Evolutionary conservation across 1,140 invertebrate genomes (phyloP).

Genomic region (Protaetia brevitarsis): DNA sequence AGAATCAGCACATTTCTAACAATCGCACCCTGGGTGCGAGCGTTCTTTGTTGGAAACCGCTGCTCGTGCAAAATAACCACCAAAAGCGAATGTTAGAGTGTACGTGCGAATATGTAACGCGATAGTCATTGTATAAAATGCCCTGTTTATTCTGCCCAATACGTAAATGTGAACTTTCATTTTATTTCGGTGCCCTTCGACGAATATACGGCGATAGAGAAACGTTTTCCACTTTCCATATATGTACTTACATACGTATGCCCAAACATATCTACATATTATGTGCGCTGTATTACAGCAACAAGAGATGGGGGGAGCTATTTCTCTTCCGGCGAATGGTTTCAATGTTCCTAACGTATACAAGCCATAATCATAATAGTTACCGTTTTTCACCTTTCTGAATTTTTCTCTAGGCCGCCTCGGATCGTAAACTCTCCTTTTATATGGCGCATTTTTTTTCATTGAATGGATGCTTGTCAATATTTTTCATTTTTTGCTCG

Average conservation of each 20-base stretch:
- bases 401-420: background rate
- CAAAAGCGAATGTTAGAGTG: background rate
- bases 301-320: background rate
- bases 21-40: background rate
- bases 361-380: constrained; percentile 12
- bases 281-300: too few relatives aligned
- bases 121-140: background rate
- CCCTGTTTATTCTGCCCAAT: background rate
- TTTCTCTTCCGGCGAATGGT: background rate
- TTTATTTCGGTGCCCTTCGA: background rate
- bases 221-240: background rate
- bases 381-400: constrained; percentile 14
- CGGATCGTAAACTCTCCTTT: background rate
- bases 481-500: constrained; percentile 27
- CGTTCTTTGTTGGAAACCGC: background rate
- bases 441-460: constrained; percentile 21
- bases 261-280: background rate
- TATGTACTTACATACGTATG: background rate
- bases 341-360: background rate
- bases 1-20: background rate
- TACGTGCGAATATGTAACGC: background rate
- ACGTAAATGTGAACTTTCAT: background rate
- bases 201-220: background rate
- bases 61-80: constrained; percentile 1
- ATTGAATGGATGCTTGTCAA: constrained; percentile 30